A percentile compares a stretch with the other conserved stretches of the same genome.
phyloP scores from a whole-genome alignment of 2,888 invertebrate species.

The Aporophyla nigra region DNA sequence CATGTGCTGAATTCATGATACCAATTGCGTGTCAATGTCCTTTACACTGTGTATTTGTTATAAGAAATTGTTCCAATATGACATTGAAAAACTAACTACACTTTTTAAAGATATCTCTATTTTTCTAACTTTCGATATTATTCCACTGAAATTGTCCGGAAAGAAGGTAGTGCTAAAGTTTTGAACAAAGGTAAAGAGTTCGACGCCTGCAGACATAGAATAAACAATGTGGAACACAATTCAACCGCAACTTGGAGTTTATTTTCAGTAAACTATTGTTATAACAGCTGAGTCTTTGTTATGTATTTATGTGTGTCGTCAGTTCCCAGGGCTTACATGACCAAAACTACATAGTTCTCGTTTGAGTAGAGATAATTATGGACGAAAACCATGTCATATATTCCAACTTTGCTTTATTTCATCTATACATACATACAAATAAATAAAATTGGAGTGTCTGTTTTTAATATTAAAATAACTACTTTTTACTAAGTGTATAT shows the following conservation, averaged over 20 bases:
- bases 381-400: not conserved
- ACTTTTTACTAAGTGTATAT: no score
- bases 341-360: not conserved
- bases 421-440: no score
- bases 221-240: conserved; percentile 72
- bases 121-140: conserved; percentile 52
- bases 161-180: conserved; percentile 73
- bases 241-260: conserved; percentile 64
- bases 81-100: conserved; percentile 12
- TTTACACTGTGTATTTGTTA: not conserved
- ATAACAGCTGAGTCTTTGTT: conserved; percentile 42
- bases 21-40: not conserved
- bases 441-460: no score
- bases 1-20: not conserved
- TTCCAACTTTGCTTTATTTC: not conserved
- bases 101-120: conserved; percentile 41
- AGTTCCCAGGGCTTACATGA: not conserved
- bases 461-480: no score
- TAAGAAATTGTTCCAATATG: not conserved
- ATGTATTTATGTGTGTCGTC: conserved; percentile 23
- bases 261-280: conserved; percentile 60
- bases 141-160: conserved; percentile 69
- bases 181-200: conserved; percentile 74
- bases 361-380: no score
- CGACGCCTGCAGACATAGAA: conserved; percentile 73